Evolutionary conservation across 2,888 invertebrate species (phyloP), one percentile per base, ranked within the genome.

Genomic region (Leucozona laternaria): DNA sequence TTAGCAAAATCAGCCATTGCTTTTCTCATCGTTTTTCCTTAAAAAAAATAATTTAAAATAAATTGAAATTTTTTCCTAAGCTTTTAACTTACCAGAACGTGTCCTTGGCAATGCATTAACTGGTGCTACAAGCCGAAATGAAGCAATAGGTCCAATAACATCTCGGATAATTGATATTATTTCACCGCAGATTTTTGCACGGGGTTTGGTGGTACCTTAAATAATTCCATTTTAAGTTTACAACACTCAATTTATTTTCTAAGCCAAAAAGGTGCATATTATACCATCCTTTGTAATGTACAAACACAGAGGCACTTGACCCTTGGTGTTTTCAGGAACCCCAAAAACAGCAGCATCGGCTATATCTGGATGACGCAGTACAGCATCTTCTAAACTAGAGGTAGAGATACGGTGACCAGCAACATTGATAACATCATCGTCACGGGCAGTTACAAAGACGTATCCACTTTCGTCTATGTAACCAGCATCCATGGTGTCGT

Each of bases 401-500:
- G 98, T 97, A 0, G 98, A 97, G 53, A 98, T 93, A 70, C 98
- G 94, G 91, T 98, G 98, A 0, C 98, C 98, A 0, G 98, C 97
- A 1, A 98, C 98, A 91, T 98, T 98, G 89, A 98, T 98, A 20
- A 93, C 96, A 92, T 98, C 98, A 93, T 98, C 98, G 81, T 97
- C 97, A 40, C 98, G 94, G 0, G 98, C 97, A 68, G 97, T 97
- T 15, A 98, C 97, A 92, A 96, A 97, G 2, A 98, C 94, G 75
- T 97, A 97, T 0, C 97, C 97, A 88, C 96, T 95, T 72, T 96
- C 95, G 90, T 97, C 97, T 77, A 95, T 94, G 92, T 96, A 97
- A 0, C 98, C 98, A 0, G 97, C 97, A 91, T 98, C 98, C 96
- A 98, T 98, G 0, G 98, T 98, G 90, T 98, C 98, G 91, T 98